phyloP scores from a whole-genome alignment of 2,797 vertebrate species.

The Acropternis orthonyx region DNA sequence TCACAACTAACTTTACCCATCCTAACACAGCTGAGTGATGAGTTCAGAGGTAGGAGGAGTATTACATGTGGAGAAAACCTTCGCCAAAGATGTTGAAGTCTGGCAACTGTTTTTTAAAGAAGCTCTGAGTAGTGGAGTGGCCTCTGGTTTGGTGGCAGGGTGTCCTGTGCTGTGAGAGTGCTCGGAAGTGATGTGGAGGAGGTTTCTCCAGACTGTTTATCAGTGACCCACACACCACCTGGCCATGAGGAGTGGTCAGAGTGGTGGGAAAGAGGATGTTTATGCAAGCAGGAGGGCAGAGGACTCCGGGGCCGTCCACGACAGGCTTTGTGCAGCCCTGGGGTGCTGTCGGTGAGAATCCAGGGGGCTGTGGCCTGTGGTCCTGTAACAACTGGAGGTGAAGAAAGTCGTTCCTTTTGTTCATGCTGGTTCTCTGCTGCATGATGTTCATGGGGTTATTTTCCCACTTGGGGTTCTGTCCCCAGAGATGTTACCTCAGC shows the following conservation, averaged over 20 bases:
- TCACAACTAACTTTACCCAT: neutral
- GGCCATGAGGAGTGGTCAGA: accelerated
- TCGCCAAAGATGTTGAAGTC: neutral
- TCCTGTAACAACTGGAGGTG: neutral
- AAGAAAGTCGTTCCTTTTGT: neutral
- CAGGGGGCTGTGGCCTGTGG: neutral
- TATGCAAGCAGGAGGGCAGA: neutral
- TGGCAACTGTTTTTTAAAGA: neutral
- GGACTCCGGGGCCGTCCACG: accelerated
- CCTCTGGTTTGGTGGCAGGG: neutral
- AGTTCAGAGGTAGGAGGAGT: neutral
- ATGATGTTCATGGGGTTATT: neutral
- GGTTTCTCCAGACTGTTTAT: neutral
- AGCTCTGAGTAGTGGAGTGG: neutral
- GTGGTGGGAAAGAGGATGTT: neutral
- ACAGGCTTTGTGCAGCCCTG: accelerated
- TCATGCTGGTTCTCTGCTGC: neutral
- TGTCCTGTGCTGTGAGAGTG: neutral
- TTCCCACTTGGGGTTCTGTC: neutral
- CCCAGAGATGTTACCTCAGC: neutral
- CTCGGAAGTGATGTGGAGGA: neutral
- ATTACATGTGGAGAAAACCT: neutral
- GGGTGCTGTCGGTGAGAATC: neutral
- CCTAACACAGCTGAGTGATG: neutral
- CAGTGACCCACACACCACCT: neutral